These are phyloP conservation scores for Chinchilla lanigera DNA, from an alignment of 2,113 vertebrate species.

Conservation along the genomic window DNA sequence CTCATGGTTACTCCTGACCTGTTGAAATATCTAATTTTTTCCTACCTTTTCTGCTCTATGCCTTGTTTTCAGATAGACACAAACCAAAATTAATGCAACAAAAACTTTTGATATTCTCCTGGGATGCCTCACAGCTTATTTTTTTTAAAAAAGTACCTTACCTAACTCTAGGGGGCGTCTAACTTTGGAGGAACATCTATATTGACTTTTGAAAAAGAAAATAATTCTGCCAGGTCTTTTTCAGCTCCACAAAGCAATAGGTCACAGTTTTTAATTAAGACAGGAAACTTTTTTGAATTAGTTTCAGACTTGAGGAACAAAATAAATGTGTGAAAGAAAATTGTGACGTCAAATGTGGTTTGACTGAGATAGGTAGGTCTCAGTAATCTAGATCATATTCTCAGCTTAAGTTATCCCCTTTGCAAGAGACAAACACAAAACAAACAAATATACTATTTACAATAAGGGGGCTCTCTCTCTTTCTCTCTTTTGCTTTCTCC, in stretches of 20 bases:
- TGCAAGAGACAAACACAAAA: not conserved
- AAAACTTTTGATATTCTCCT: not conserved
- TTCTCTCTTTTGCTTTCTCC: not conserved
- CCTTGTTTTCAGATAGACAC: conserved; percentile 11
- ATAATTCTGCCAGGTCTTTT: not conserved
- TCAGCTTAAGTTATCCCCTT: not conserved
- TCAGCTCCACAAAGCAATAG: not conserved
- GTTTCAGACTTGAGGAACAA: not conserved
- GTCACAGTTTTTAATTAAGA: not conserved
- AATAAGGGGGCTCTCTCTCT: not conserved
- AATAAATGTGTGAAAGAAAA: conserved; percentile 10
- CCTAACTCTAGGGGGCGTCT: not conserved
- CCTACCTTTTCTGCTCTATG: not conserved
- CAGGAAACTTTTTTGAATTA: not conserved
- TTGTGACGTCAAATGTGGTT: not conserved
- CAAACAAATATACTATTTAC: not conserved
- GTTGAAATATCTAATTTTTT: conserved; percentile 32
- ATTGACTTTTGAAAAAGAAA: not conserved
- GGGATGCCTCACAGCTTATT: not conserved
- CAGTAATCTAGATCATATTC: not conserved
- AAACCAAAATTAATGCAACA: not conserved
- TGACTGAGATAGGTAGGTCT: not conserved
- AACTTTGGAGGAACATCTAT: not conserved
- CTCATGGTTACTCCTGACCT: not conserved
- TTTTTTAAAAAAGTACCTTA: not conserved